Base-by-base conservation (phyloP, 2,113 vertebrate genomes). In the Eublepharis macularius region DNA sequence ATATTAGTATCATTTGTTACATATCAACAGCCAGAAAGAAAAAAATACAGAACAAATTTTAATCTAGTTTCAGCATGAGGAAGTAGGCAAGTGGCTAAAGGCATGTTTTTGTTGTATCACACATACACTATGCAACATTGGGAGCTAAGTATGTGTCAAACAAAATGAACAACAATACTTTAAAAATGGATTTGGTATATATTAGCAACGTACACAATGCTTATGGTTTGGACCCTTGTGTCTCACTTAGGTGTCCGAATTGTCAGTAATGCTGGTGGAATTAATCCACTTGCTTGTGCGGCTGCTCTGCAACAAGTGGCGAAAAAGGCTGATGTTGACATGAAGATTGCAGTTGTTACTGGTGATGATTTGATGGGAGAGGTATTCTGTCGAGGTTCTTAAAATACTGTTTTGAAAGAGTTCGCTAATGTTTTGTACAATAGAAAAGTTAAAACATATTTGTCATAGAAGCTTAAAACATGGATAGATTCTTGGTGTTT, bases 331-430 rank as follows among this genome's bases (percentile, higher is more conserved):
- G 96, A 96, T 12, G 89, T 98, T 7, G 93, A 97, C 69, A 88
- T 98, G 57, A 98, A 97, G 94, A 97, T 98, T 66, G 97, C 97
- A 5, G 97, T 98, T 93, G 96, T 99, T 88, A 95, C 97, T 8
- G 97, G 98, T 13, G 98, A 98, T 88, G 97, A 98, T 94, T 93
- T 98, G 78, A 97, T 98, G 96, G 92, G 92, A 17, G 94, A 97
- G 79, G 97, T 98, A 94, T 81, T 86, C 45, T 68, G 4, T 36
- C 86, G 60, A 41, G 49, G 69, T 60, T 14, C 85, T 43, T 78
- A 32, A 17, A 21, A 14, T 74, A 82, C 17, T n/a, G 39, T 36
- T 7, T 10, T 75, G 41, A 32, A 6, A 5, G 13, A 80, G 11
- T 13, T 2, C 47, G 54, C 2, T 65, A 17, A 19, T 24, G n/a